A percentile compares a stretch with the other conserved stretches of the same genome.
Evolutionary conservation across 2,113 vertebrate genomes (phyloP).

Genomic region (Platysteira castanea): DNA sequence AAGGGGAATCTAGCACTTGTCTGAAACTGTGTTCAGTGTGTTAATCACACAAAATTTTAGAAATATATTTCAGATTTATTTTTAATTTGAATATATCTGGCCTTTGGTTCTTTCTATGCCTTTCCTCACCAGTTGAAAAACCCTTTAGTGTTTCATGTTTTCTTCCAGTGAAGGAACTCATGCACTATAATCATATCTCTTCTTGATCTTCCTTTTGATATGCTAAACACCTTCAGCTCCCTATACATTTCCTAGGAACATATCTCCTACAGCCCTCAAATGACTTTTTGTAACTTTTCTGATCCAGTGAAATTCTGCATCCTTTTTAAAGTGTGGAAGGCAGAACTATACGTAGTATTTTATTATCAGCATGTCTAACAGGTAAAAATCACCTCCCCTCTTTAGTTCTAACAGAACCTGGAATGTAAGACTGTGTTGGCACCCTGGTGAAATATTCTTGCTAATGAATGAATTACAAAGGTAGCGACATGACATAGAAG

Average conservation of each 20-base stretch:
- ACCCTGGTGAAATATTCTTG: constrained; percentile 64
- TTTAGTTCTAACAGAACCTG: constrained; percentile 59
- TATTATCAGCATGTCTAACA: constrained; percentile 59
- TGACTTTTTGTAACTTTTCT: constrained; percentile 67
- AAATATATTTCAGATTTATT: constrained; percentile 30
- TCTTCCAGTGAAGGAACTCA: constrained; percentile 23
- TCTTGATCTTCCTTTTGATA: constrained; percentile 62
- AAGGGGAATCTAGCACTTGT: background rate
- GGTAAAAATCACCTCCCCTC: constrained; percentile 59
- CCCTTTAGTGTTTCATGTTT: constrained; percentile 12
- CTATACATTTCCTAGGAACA: constrained; percentile 44
- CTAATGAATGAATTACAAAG: constrained; percentile 66
- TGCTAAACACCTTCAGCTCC: constrained; percentile 32
- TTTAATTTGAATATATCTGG: constrained; percentile 47
- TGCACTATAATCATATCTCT: constrained; percentile 26
- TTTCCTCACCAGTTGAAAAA: constrained; percentile 43
- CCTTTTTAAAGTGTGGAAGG: constrained; percentile 41
- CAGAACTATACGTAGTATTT: constrained; percentile 57
- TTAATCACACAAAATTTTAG: constrained; percentile 3
- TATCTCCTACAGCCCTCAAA: constrained; percentile 51
- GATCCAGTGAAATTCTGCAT: constrained; percentile 54
- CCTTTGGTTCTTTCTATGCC: constrained; percentile 37
- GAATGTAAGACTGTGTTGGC: constrained; percentile 53
- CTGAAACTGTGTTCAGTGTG: background rate
- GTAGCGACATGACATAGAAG: constrained; percentile 48